phyloP scores from a whole-genome alignment of 1,140 invertebrate species.

The Lerema accius region DNA sequence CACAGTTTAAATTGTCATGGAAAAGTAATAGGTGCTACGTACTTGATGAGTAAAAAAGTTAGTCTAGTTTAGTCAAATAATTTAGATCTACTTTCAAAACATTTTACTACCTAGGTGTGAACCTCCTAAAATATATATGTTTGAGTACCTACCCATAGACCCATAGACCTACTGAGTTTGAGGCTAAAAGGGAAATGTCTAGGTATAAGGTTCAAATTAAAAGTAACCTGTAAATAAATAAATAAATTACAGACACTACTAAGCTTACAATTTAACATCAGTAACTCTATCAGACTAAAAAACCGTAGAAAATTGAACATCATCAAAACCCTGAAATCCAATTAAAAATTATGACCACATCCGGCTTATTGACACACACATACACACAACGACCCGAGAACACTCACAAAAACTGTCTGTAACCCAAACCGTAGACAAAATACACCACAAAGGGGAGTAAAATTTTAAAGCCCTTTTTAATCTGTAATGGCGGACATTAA shows the following conservation, averaged over 20 bases:
- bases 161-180: too few relatives aligned
- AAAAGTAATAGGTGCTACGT: too few relatives aligned
- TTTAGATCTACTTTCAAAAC: too few relatives aligned
- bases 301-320: constrained; percentile 19
- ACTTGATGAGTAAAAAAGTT: too few relatives aligned
- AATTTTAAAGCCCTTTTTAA: constrained; percentile 45
- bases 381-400: constrained; percentile 23
- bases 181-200: too few relatives aligned
- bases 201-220: constrained; percentile 3
- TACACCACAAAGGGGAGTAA: constrained; percentile 38
- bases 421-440: constrained; percentile 32
- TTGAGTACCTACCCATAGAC: too few relatives aligned
- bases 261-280: constrained; percentile 1
- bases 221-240: constrained; percentile 15
- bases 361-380: constrained; percentile 34
- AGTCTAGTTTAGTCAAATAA: too few relatives aligned
- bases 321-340: constrained; percentile 27
- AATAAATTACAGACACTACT: background rate
- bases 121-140: too few relatives aligned
- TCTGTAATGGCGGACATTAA: constrained; percentile 44
- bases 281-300: background rate
- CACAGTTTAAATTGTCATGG: too few relatives aligned
- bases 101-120: too few relatives aligned
- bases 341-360: constrained; percentile 41
- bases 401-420: constrained; percentile 27